phyloP scores from a whole-genome alignment of 2,113 vertebrate genomes.

The Proterorhinus semilunaris region DNA sequence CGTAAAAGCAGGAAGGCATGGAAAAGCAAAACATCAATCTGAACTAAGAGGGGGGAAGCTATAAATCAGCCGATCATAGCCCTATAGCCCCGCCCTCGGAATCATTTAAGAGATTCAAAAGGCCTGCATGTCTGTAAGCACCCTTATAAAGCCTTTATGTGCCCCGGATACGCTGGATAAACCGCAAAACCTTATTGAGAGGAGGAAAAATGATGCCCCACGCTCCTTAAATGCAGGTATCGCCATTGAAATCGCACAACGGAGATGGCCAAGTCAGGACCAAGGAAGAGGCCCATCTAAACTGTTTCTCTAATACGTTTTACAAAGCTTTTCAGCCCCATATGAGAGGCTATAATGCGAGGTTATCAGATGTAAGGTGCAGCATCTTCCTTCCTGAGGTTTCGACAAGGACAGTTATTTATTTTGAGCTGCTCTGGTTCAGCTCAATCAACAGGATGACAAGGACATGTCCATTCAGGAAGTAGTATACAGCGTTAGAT shows the following conservation, averaged over 20 bases:
- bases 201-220: constrained; percentile 54
- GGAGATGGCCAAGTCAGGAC: constrained; percentile 58
- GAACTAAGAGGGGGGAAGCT: constrained; percentile 71
- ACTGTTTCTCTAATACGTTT: constrained; percentile 61
- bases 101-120: constrained; percentile 82
- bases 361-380: constrained; percentile 51
- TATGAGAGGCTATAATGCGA: constrained; percentile 28
- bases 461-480: background rate
- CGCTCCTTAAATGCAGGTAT: constrained; percentile 54
- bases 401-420: constrained; percentile 34
- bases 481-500: background rate
- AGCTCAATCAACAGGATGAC: constrained; percentile 26
- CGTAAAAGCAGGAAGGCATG: constrained; percentile 76
- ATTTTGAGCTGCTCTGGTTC: constrained; percentile 37
- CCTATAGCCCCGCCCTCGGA: constrained; percentile 74
- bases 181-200: constrained; percentile 66
- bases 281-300: constrained; percentile 57
- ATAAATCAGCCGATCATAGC: constrained; percentile 78
- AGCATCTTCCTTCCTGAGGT: constrained; percentile 39
- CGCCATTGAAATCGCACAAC: constrained; percentile 54
- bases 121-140: constrained; percentile 77
- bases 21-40: constrained; percentile 81
- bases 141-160: constrained; percentile 78
- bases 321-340: constrained; percentile 62
- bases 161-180: constrained; percentile 63